Percentiles rank a stretch among this genome's conserved stretches.
These are phyloP conservation scores for Pseudomyrmex gracilis DNA, from an alignment of 1,140 invertebrate species.

Conservation along the genomic window DNA sequence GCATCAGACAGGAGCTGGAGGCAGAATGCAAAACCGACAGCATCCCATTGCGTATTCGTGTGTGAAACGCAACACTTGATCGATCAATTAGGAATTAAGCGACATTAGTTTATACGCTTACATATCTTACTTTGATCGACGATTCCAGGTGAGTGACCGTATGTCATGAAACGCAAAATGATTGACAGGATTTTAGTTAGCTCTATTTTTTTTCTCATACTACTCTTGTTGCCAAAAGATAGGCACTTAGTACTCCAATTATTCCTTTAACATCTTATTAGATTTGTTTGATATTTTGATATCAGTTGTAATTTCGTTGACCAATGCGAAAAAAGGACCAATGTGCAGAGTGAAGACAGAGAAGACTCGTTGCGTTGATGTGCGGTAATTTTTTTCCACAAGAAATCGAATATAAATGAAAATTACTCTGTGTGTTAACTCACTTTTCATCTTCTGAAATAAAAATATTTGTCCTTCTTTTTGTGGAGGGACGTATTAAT, in stretches of 20 bases:
- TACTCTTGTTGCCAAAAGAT: too few species aligned
- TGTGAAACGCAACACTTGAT: constrained; percentile 65
- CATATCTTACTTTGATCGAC: constrained; percentile 6
- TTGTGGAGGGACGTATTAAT: neutral
- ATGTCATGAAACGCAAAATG: constrained; percentile 30
- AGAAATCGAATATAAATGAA: too few species aligned
- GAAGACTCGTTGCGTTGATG: neutral
- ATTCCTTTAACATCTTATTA: too few species aligned
- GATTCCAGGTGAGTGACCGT: constrained; percentile 40
- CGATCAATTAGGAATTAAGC: constrained; percentile 5
- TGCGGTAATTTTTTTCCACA: constrained; percentile 12
- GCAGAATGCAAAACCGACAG: constrained; percentile 81
- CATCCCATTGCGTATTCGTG: constrained; percentile 80
- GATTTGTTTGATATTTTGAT: too few species aligned
- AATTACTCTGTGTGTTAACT: neutral
- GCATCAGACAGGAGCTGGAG: constrained; percentile 87
- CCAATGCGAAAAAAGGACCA: constrained; percentile 42
- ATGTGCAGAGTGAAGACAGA: constrained; percentile 12
- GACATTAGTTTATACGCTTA: constrained; percentile 5
- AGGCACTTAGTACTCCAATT: too few species aligned
- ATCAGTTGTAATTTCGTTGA: neutral
- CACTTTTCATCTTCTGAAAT: constrained; percentile 4
- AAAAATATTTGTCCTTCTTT: neutral
- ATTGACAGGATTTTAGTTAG: constrained; percentile 24
- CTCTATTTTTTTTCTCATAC: neutral